Evolutionary conservation across 1,140 invertebrate genomes (phyloP).

Genomic region (Papilio machaon): DNA sequence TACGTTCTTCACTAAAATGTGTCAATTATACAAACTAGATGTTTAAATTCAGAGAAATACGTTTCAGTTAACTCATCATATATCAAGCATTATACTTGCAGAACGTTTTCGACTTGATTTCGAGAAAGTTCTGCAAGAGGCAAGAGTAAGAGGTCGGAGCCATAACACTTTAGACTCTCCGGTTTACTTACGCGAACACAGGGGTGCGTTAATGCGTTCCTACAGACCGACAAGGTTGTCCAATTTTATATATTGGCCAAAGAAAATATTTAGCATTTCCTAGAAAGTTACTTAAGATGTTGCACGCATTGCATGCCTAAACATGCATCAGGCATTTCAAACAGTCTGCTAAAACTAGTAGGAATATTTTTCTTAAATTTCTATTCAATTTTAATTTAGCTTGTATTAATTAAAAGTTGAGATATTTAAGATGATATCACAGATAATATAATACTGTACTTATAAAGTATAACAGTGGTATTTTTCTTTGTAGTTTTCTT

Average conservation of each 20-base stretch:
- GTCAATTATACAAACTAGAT: background rate
- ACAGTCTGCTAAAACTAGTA: too few species aligned
- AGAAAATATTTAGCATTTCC: background rate
- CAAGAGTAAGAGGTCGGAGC: conserved; percentile 26
- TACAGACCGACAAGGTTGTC: conserved; percentile 15
- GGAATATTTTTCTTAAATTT: too few species aligned
- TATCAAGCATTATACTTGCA: background rate
- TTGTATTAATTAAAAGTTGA: background rate
- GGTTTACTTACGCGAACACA: conserved; percentile 23
- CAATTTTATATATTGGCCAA: background rate
- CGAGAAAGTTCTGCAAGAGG: conserved; percentile 30
- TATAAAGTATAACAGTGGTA: background rate
- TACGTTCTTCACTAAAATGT: background rate
- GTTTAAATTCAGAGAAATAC: background rate
- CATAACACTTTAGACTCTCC: conserved; percentile 35
- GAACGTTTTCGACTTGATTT: conserved; percentile 29
- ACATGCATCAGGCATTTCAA: too few species aligned
- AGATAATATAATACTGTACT: background rate
- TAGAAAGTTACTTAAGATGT: too few species aligned
- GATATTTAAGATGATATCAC: background rate
- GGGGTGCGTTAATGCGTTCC: conserved; percentile 36
- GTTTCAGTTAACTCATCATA: background rate
- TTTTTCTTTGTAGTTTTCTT: background rate
- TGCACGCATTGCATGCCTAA: too few species aligned
- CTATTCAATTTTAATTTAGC: too few species aligned